Base-by-base conservation (phyloP, 2,797 vertebrate species). In the Sebastes elongatus region DNA sequence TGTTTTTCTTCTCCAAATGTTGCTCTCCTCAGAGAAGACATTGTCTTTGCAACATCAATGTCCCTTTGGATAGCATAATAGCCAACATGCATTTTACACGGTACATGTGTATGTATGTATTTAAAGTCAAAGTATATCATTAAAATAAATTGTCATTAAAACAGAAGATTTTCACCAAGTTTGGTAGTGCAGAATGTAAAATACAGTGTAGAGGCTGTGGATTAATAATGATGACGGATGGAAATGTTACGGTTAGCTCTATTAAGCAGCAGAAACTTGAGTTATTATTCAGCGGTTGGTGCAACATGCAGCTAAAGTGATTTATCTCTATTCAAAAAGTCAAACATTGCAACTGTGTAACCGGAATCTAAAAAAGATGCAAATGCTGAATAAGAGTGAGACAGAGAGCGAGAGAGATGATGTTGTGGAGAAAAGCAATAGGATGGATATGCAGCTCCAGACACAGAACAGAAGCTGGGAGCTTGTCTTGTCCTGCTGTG, bases 401-500 rank as follows among this genome's bases (percentile, higher is more conserved):
- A 68, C 33, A 72, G 62, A 76, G 28, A 76, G 67, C 72, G 18
- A 63, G 65, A 56, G 46, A 71, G 38, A 88, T 87, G 85, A 85
- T 78, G 87, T 74, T 70, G 56, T 77, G 75, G 63, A 56, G 85
- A 88, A 78, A 89, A 81, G 83, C 83, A 88, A 79, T 87, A 78
- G 86, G 88, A 82, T 86, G 90, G 90, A 92, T 92, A 86, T 88
- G 82, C 82, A 83, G 87, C 72, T 90, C 72, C 77, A 84, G 87
- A 89, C 83, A 77, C 87, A 83, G 91, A 88, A 69, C 91, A 89
- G 88, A 89, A 91, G 92, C 92, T 87, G 91, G 83, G 86, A 91
- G 94, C 93, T 94, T 94, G 93, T 92, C 91, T 91, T 92, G 73
- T 91, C 94, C 94, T 92, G 93, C 94, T 95, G 94, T 91, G 94